phyloP scores from a whole-genome alignment of 2,797 vertebrate species.

The Aphelocoma californica region DNA sequence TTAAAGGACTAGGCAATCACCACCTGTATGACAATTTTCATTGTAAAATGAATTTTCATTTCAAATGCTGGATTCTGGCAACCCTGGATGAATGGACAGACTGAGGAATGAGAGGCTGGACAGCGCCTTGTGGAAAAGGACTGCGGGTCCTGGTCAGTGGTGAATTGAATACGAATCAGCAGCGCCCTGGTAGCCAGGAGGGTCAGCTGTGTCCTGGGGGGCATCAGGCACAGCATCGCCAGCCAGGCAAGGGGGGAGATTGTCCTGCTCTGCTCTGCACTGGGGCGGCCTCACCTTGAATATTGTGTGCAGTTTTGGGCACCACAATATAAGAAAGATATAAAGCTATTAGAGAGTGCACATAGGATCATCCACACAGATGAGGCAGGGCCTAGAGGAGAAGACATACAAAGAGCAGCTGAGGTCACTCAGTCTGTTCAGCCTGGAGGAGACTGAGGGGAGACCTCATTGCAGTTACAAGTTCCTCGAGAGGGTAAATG shows the following conservation, averaged over 20 bases:
- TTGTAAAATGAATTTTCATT: too few relatives aligned
- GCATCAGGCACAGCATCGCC: not conserved
- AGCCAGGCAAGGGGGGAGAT: fast-evolving
- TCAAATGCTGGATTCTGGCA: not conserved
- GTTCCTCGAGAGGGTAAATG: not conserved
- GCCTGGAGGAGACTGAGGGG: not conserved
- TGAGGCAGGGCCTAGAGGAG: fast-evolving
- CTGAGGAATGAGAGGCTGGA: not conserved
- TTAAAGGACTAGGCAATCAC: not conserved
- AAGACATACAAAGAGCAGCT: not conserved
- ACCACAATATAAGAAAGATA: not conserved
- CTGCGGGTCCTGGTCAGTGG: not conserved
- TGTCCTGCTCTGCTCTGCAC: not conserved
- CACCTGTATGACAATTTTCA: not conserved
- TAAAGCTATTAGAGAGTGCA: not conserved
- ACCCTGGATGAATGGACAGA: not conserved
- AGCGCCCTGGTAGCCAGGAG: not conserved
- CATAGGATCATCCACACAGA: not conserved
- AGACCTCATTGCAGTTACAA: not conserved
- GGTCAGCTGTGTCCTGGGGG: fast-evolving
- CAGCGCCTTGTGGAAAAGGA: not conserved
- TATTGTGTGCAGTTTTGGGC: not conserved
- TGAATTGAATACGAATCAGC: fast-evolving
- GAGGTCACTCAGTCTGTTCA: not conserved
- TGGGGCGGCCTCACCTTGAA: not conserved